Evolutionary conservation across 2,113 vertebrate genomes (phyloP).

Genomic region (Herpetotheres cachinnans): DNA sequence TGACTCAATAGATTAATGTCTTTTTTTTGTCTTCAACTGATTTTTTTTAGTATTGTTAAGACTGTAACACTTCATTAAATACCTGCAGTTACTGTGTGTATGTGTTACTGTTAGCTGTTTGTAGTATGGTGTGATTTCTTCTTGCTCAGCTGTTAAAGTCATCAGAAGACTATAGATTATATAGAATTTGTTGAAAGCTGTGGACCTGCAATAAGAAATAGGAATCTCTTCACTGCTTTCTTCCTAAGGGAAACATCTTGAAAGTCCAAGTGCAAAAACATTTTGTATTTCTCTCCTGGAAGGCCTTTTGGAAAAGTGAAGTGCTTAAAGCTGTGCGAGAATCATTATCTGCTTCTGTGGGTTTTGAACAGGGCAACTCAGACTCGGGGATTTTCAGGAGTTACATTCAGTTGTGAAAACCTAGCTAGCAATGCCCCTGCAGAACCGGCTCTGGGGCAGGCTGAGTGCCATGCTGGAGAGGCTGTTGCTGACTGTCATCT

Average conservation of each 20-base stretch:
- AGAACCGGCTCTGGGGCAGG: fast-evolving
- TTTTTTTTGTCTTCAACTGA: neutral
- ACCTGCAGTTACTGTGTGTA: neutral
- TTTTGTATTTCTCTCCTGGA: neutral
- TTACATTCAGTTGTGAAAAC: neutral
- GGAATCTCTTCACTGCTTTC: neutral
- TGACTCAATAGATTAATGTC: neutral
- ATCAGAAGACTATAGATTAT: neutral
- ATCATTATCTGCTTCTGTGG: neutral
- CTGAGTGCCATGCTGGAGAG: fast-evolving
- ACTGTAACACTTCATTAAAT: neutral
- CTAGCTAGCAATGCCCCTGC: fast-evolving
- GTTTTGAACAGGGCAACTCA: neutral
- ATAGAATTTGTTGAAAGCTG: neutral
- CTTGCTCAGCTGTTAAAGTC: neutral
- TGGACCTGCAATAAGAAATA: neutral
- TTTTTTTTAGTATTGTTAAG: neutral
- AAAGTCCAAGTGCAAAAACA: neutral
- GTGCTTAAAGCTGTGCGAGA: neutral
- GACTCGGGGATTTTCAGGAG: neutral
- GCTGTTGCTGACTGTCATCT: neutral
- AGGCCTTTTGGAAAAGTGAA: neutral
- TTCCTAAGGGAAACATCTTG: neutral
- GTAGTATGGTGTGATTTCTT: neutral
- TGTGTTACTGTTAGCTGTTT: neutral